Evolutionary conservation across 2,113 vertebrate species (phyloP), one percentile per base, ranked within the genome.

Genomic region (Orthonyx spaldingii): DNA sequence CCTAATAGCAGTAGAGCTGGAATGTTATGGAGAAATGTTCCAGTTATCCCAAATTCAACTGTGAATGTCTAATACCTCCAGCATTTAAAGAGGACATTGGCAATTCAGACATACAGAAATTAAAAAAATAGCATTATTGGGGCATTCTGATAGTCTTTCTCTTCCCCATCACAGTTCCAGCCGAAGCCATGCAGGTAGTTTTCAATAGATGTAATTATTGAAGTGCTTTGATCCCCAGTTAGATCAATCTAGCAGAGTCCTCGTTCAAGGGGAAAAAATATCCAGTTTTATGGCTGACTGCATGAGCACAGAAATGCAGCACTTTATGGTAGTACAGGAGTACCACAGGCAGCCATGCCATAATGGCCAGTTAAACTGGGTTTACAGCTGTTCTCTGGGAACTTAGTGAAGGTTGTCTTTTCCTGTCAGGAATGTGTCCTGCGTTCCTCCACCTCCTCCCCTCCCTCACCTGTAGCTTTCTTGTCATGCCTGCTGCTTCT

Each of bases 331-430:
- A 19, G 81, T 94, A 30, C 28, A 39, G 69, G 69, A 93, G 69
- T 89, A 81, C 30, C 74, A 74, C 46, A 63, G 80, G 60, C 89
- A 89, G 84, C 69, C 64, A 35, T 75, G 61, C 50, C 64, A 86
- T 89, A 80, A 90, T 74, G 76, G 75, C 86, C 71, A 91, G 81
- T 96, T 96, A 95, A 95, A 81, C 18, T 70, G 84, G 33, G 10
- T 96, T 95, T 96, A 89, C 84, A 82, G 57, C 93, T 95, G 20
- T 50, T 95, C 84, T 41, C 70, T 39, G 74, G 80, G 85, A 82
- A 59, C 74, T 41, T 80, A 39, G 30, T 53, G 93, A 92, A 93
- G 75, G 91, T 75, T 85, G 55, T 82, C 27, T 42, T 42, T 61
- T 63, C 79, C 35, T 56, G 0, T 42, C 59, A 81, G 61, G 74